These are phyloP conservation scores for Platysteira castanea DNA, from an alignment of 2,113 vertebrate genomes.

Conservation along the genomic window DNA sequence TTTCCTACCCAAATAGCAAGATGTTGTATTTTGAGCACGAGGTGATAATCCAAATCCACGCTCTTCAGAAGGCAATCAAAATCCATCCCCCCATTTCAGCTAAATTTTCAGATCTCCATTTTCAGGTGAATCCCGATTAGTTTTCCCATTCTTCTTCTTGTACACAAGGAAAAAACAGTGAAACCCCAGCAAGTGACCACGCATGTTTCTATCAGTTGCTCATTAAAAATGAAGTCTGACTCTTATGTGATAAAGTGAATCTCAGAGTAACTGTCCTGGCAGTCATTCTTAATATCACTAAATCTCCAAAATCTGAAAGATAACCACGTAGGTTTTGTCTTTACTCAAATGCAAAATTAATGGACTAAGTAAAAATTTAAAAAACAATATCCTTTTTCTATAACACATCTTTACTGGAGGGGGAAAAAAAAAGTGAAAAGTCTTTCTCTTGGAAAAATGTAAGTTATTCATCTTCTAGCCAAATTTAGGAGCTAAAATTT, in stretches of 20 bases:
- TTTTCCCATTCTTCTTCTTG: not conserved
- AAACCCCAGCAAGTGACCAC: not conserved
- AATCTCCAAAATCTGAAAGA: not conserved
- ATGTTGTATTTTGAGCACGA: not conserved
- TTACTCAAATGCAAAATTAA: not conserved
- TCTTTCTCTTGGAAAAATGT: not conserved
- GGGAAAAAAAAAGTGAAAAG: rapidly evolving
- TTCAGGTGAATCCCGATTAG: not conserved
- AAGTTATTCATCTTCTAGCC: not conserved
- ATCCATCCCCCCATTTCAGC: not conserved
- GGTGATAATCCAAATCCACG: not conserved
- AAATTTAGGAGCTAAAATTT: not conserved
- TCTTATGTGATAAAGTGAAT: not conserved
- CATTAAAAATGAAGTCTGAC: not conserved
- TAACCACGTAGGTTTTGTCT: not conserved
- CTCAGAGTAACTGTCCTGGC: not conserved
- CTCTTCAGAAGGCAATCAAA: not conserved
- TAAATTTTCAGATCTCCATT: not conserved
- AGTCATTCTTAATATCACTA: not conserved
- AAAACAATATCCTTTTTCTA: not conserved
- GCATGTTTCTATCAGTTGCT: not conserved
- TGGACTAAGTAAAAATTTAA: not conserved
- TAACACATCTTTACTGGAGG: not conserved
- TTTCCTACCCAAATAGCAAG: not conserved
- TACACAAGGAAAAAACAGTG: not conserved